phyloP scores from a whole-genome alignment of 2,888 invertebrate genomes.

The Cephalotes varians region DNA sequence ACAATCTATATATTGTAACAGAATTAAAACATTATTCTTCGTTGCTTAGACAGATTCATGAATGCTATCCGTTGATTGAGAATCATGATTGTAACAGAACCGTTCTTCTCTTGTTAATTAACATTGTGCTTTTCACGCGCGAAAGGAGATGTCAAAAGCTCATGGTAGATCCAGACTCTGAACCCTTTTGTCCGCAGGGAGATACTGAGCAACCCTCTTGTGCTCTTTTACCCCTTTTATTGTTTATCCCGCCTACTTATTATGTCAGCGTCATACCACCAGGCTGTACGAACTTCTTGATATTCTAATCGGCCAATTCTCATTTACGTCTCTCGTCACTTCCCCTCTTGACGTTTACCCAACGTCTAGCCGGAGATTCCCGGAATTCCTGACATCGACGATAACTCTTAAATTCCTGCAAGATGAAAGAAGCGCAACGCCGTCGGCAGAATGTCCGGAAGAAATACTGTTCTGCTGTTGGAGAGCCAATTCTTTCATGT shows the following conservation, averaged over 20 bases:
- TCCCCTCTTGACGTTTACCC: slow-evolving; percentile 10
- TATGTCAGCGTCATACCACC: slow-evolving; percentile 73
- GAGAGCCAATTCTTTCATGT: slow-evolving; percentile 54
- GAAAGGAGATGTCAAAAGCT: slow-evolving; percentile 83
- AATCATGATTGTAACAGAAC: slow-evolving; percentile 74
- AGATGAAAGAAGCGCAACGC: slow-evolving; percentile 69
- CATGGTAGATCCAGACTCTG: slow-evolving; percentile 61
- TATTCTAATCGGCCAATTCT: slow-evolving; percentile 80
- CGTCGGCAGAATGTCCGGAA: slow-evolving; percentile 62
- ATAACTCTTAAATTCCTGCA: slow-evolving; percentile 73
- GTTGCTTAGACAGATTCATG: slow-evolving; percentile 74
- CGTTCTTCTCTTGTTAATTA: slow-evolving; percentile 82
- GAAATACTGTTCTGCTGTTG: slow-evolving; percentile 64
- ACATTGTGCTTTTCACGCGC: slow-evolving; percentile 76
- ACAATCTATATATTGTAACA: slow-evolving; percentile 65
- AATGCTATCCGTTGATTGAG: slow-evolving; percentile 84
- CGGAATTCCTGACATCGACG: slow-evolving; percentile 67
- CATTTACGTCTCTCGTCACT: slow-evolving; percentile 51
- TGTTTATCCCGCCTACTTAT: slow-evolving; percentile 81
- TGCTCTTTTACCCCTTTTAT: slow-evolving; percentile 78
- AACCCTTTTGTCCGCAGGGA: slow-evolving; percentile 71
- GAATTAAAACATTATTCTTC: slow-evolving; percentile 64
- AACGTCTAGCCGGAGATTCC: slow-evolving; percentile 50
- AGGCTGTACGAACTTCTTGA: slow-evolving; percentile 73
- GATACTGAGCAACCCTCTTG: slow-evolving; percentile 60